A percentile compares a stretch with the other conserved stretches of the same genome.
These are phyloP conservation scores for Serinus canaria DNA, from an alignment of 2,113 vertebrate species.

Conservation along the genomic window DNA sequence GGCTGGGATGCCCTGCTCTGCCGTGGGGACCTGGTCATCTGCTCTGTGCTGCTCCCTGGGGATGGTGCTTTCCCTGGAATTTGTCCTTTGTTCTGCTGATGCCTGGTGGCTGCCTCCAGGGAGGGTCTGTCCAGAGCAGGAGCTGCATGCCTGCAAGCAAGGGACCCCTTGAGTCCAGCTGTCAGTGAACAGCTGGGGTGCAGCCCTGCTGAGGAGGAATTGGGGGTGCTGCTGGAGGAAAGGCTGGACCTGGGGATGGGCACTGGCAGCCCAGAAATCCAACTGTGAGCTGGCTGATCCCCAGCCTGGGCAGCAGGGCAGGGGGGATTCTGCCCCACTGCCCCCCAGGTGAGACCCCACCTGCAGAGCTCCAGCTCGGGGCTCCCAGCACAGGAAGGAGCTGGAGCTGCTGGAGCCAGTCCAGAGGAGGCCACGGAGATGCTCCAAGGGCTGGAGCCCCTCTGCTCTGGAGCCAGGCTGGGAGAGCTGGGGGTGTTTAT, in stretches of 20 bases:
- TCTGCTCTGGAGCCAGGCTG: neutral
- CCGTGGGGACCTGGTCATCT: neutral
- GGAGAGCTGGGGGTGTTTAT: neutral
- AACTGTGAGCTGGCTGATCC: neutral
- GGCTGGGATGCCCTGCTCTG: neutral
- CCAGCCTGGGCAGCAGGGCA: neutral
- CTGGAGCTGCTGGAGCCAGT: neutral
- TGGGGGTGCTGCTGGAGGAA: neutral
- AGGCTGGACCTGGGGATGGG: neutral
- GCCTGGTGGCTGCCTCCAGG: neutral
- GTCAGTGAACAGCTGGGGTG: neutral
- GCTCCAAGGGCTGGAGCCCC: neutral
- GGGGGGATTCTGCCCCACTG: neutral
- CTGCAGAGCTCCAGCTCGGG: neutral
- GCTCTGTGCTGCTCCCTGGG: neutral
- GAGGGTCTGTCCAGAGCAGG: neutral
- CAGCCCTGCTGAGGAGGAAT: neutral
- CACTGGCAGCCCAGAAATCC: neutral
- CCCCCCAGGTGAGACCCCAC: neutral
- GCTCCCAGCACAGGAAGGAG: neutral
- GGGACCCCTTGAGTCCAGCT: neutral
- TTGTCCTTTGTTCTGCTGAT: neutral
- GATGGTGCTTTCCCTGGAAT: neutral
- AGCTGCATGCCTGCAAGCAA: neutral
- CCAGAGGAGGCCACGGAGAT: neutral